Evolutionary conservation across 2,888 invertebrate species (phyloP), one percentile per base, ranked within the genome.

Genomic region (Xanthia icteritia): DNA sequence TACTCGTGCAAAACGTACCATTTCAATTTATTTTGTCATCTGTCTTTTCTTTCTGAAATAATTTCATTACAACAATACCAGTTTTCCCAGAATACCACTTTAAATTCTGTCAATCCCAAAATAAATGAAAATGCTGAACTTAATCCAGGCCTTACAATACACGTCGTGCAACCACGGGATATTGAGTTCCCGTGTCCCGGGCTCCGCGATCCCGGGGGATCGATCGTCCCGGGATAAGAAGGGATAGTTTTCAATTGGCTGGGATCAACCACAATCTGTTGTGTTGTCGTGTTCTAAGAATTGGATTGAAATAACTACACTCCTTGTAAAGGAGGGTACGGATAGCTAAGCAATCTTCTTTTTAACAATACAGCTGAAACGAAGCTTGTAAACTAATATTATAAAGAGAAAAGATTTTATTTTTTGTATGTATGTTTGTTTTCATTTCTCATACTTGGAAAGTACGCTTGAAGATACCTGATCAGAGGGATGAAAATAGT

Each of bases 171-270:
- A 78, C 72, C 72, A 45, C 86, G 84, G 74, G 86, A 75, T 84
- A 79, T 71, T 79, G 76, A 86, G 84, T 69, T 73, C 84, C 84
- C 73, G 79, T 23, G 61, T 83, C 69, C 83, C 77, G 60, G 67
- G 65, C 68, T 85, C 78, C 56, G 66, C 69, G 54, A 70, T 90
- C 90, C 90, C 90, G 48, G 45, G 89, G 90, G 89, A 90, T 85
- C 89, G 88, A 86, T 89, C 85, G 76, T 79, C 81, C 82, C 80
- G 76, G 82, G 86, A 89, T 86, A 73, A 77, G 76, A 69, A 83
- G 80, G 83, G 89, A 81, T 86, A 81, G 87, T 77, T 81, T 89
- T 86, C 89, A 87, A 89, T 89, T 88, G 90, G 77, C 81, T 75
- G 71, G 89, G 88, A 88, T 88, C 86, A 77, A 83, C 86, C 86